Evolutionary conservation across 2,888 invertebrate genomes (phyloP).

Genomic region (Pinctada fucata): DNA sequence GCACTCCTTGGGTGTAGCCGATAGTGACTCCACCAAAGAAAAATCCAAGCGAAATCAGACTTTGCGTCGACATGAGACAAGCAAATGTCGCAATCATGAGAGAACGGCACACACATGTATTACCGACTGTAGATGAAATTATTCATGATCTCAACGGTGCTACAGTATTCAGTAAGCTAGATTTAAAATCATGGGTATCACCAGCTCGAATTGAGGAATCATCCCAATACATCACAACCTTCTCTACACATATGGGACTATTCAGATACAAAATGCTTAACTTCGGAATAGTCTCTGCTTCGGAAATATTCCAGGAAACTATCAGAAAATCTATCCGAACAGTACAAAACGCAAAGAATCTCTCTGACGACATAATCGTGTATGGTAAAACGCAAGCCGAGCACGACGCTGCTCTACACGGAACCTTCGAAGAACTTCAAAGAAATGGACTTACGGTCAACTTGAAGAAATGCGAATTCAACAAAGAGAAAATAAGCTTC

Average conservation of each 20-base stretch:
- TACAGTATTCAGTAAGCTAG: slow-evolving; percentile 7
- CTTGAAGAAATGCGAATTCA: slow-evolving; percentile 64
- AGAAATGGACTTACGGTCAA: slow-evolving; percentile 53
- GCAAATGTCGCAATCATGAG: too few relatives aligned
- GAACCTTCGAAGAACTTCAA: slow-evolving; percentile 49
- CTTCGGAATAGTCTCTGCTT: slow-evolving; percentile 47
- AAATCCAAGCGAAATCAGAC: slow-evolving; percentile 41
- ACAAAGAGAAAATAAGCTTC: slow-evolving; percentile 42
- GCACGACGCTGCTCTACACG: slow-evolving; percentile 63
- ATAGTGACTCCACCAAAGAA: slow-evolving; percentile 48
- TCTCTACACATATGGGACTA: slow-evolving; percentile 6
- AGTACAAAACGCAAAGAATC: slow-evolving; percentile 71
- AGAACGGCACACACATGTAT: slow-evolving; percentile 47
- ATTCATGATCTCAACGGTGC: slow-evolving; percentile 51
- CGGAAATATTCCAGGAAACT: slow-evolving; percentile 49
- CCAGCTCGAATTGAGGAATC: slow-evolving; percentile 39
- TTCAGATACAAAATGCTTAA: slow-evolving; percentile 50
- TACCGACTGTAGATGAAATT: slow-evolving; percentile 55
- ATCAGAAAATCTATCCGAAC: slow-evolving; percentile 20
- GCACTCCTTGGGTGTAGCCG: slow-evolving; percentile 55
- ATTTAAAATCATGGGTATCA: slow-evolving; percentile 43
- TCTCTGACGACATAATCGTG: slow-evolving; percentile 75
- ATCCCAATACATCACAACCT: slow-evolving; percentile 45
- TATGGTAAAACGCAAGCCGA: slow-evolving; percentile 60
- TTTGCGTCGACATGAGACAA: slow-evolving; percentile 58